Conservation (phyloP, 2,888 invertebrate species). For the Thera britannica region DNA sequence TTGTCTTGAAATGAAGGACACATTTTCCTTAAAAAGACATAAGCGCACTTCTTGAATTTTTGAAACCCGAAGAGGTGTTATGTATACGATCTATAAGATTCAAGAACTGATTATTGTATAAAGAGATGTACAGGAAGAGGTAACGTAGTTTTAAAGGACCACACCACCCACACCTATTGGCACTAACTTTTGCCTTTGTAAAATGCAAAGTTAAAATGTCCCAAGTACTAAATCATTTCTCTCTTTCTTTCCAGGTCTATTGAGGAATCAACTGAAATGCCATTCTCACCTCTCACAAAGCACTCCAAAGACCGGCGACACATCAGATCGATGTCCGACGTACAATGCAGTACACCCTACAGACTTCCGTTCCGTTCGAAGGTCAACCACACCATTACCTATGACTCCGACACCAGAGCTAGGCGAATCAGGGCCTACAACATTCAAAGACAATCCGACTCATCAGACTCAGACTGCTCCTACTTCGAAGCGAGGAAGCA, state of each 20-base stretch:
- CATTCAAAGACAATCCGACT: conserved; percentile 61
- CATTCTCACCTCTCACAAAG: conserved; percentile 70
- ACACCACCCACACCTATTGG: too few relatives aligned
- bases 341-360: conserved; percentile 77
- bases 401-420: conserved; percentile 75
- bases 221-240: conserved; percentile 5
- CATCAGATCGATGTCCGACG: conserved; percentile 80
- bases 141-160: too few relatives aligned
- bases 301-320: conserved; percentile 73
- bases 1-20: neutral
- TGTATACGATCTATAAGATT: too few relatives aligned
- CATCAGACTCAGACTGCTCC: conserved; percentile 75
- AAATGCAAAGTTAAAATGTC: neutral
- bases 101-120: too few relatives aligned
- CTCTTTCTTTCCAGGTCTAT: conserved; percentile 68
- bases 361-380: conserved; percentile 67
- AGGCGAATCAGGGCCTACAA: conserved; percentile 64
- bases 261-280: conserved; percentile 61
- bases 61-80: too few relatives aligned
- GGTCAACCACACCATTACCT: conserved; percentile 67
- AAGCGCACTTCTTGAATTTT: neutral
- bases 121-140: too few relatives aligned
- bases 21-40: neutral
- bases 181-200: too few relatives aligned
- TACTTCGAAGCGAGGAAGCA: conserved; percentile 63